Conservation (phyloP, 2,113 vertebrate genomes). For the Cercopithecus mona region DNA sequence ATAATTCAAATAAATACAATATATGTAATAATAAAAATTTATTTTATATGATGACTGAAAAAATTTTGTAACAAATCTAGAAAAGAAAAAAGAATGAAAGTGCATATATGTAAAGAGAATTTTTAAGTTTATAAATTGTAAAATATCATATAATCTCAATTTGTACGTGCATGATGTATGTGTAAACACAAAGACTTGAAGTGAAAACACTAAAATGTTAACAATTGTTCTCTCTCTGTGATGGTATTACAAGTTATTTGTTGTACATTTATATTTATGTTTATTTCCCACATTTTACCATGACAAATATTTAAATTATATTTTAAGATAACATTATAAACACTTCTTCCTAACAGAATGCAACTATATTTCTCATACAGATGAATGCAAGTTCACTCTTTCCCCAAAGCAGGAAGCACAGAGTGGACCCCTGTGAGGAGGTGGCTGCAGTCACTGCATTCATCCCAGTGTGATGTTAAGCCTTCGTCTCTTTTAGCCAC, state of each 20-base stretch:
- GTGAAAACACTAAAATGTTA: not conserved
- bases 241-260: not conserved
- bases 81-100: not conserved
- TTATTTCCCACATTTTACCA: not conserved
- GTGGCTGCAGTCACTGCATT: not conserved
- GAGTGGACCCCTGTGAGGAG: not conserved
- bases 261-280: not conserved
- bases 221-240: not conserved
- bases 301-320: not conserved
- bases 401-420: not conserved
- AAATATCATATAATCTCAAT: not conserved
- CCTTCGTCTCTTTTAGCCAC: not conserved
- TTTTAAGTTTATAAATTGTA: not conserved
- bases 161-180: not conserved
- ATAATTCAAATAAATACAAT: not conserved
- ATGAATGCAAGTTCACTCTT: not conserved
- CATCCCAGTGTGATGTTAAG: not conserved
- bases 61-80: not conserved
- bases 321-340: too few species aligned
- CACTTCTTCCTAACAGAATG: not conserved
- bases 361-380: not conserved
- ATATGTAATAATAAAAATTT: not conserved
- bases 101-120: not conserved
- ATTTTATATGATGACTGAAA: not conserved
- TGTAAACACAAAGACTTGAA: not conserved